Evolutionary conservation across 1,140 invertebrate species (phyloP), one percentile per base, ranked within the genome.

Genomic region (Drosophila willistoni): DNA sequence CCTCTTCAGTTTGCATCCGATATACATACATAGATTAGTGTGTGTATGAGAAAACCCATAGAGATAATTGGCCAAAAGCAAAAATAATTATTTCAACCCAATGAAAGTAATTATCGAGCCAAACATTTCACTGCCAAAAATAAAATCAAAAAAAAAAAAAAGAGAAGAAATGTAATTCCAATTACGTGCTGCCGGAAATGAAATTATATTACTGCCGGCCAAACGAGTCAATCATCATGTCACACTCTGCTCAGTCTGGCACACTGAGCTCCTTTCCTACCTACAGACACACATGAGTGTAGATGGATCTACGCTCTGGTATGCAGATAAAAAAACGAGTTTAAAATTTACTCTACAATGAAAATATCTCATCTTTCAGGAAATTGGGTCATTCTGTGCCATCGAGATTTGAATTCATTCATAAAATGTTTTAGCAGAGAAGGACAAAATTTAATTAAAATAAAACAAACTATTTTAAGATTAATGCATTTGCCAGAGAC

Each of bases 101-200:
- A 61, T 68, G 42, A 66, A 64, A 69, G 73, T 47, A 77, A 77
- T 75, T 75, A 75, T 75, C 64, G 64, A 68, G 62, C 65, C 61
- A 64, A 44, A 83, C 44, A 84, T 84, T 84, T 84, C 81, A 77
- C 81, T 84, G 81, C 81, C 77, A 84, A 84, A 84, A 83, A 79
- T 33, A 61, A 60, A 54, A 19, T 72, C 64, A 65, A 66, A 60
- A 77, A 81, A 47, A 66, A 19, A 65, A 64, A 60, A 66, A 60
- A 77, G 78, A 51, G 44, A 51, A 51, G 44, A 51, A 51, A 79
- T 73, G 83, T 85, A 77, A 77, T 77, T 77, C 72, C 75, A 71
- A 76, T 87, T 85, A 85, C 82, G 82, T 85, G 82, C 83, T 68
- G 71, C 83, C 82, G 82, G 82, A 85, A 87, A 76, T 71, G 71